Evolutionary conservation across 2,113 vertebrate genomes (phyloP).

Genomic region (Vanacampus margaritifer): DNA sequence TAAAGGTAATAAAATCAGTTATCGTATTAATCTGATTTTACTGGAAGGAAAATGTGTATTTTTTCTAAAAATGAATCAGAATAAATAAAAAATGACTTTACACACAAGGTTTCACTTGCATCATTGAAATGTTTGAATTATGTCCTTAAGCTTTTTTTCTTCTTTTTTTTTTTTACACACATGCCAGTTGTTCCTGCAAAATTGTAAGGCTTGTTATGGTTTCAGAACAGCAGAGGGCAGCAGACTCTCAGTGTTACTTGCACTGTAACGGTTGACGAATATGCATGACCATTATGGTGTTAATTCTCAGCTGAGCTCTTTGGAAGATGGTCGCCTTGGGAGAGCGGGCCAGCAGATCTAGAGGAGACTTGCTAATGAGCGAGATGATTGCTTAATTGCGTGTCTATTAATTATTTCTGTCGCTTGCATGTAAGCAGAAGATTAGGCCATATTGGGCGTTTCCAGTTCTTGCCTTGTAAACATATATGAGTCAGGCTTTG

Average conservation of each 20-base stretch:
- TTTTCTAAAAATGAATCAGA: constrained; percentile 71
- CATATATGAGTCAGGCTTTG: constrained; percentile 6
- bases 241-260: constrained; percentile 22
- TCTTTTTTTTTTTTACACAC: too few species aligned
- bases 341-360: not conserved
- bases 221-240: constrained; percentile 58
- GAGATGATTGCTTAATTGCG: constrained; percentile 21
- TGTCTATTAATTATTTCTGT: constrained; percentile 8
- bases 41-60: constrained; percentile 63
- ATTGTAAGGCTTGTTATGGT: not conserved
- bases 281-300: constrained; percentile 1
- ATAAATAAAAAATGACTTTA: constrained; percentile 67
- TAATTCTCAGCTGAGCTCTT: constrained; percentile 13
- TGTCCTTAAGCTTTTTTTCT: not conserved
- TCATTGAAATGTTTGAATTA: not conserved
- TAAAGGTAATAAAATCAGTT: constrained; percentile 46
- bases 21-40: constrained; percentile 58
- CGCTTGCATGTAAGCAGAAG: constrained; percentile 5
- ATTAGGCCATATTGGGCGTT: not conserved
- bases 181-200: not conserved
- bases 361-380: constrained; percentile 18
- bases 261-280: constrained; percentile 12
- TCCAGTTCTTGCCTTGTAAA: not conserved
- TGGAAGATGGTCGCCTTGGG: not conserved
- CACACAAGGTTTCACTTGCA: constrained; percentile 9